Evolutionary conservation across 35 echinoderm and acorn worm genomes (phyloP).

Genomic region (Chiridota heheva): DNA sequence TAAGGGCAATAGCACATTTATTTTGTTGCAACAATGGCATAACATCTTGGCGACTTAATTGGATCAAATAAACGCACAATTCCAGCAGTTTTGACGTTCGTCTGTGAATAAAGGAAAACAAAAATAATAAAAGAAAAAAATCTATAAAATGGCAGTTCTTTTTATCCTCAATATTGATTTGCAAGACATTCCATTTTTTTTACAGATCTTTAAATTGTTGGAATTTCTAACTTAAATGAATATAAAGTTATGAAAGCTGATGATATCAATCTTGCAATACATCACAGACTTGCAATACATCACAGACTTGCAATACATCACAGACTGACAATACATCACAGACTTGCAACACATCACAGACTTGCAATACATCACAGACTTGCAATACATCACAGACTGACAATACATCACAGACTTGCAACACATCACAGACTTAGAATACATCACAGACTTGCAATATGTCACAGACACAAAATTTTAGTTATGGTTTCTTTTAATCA

Average conservation of each 20-base stretch:
- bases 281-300: too few species aligned
- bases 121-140: neutral
- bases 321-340: too few species aligned
- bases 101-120: slow-evolving; percentile 29
- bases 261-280: neutral
- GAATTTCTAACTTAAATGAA: neutral
- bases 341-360: too few species aligned
- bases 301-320: too few species aligned
- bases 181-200: neutral
- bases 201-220: neutral
- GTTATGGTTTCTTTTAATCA: too few species aligned
- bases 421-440: too few species aligned
- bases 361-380: too few species aligned
- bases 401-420: too few species aligned
- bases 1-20: too few species aligned
- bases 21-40: slow-evolving; percentile 78
- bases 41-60: slow-evolving; percentile 79
- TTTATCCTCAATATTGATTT: neutral
- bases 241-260: neutral
- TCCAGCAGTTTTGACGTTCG: slow-evolving; percentile 28
- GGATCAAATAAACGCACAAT: slow-evolving; percentile 79
- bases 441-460: too few species aligned
- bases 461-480: too few species aligned
- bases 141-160: neutral
- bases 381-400: too few species aligned